These are phyloP conservation scores for Sander lucioperca DNA, from an alignment of 2,113 vertebrate genomes.

Conservation along the genomic window DNA sequence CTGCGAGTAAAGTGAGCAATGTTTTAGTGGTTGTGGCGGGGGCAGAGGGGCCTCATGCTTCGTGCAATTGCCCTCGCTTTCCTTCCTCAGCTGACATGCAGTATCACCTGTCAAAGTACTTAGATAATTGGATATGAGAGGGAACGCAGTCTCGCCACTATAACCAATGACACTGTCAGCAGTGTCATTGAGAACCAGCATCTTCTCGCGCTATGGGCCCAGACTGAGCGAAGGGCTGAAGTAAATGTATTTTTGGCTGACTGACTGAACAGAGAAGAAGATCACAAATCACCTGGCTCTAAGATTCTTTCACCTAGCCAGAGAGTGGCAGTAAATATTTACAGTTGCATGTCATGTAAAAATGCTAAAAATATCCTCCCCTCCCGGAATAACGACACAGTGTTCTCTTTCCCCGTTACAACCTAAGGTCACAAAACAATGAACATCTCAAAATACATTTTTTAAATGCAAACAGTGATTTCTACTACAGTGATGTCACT, in stretches of 20 bases:
- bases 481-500: no score
- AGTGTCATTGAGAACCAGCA: slow-evolving; percentile 67
- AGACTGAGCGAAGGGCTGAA: slow-evolving; percentile 70
- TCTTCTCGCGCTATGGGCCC: slow-evolving; percentile 76
- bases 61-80: slow-evolving; percentile 74
- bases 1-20: slow-evolving; percentile 92
- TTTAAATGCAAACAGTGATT: slow-evolving; percentile 17
- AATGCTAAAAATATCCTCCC: slow-evolving; percentile 78
- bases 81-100: slow-evolving; percentile 92
- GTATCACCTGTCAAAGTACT: slow-evolving; percentile 92
- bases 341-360: slow-evolving; percentile 75
- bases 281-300: slow-evolving; percentile 78
- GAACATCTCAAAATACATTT: slow-evolving; percentile 29
- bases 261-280: slow-evolving; percentile 76
- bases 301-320: slow-evolving; percentile 63
- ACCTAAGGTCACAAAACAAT: slow-evolving; percentile 51
- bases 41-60: slow-evolving; percentile 69
- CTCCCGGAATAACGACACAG: slow-evolving; percentile 62
- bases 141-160: slow-evolving; percentile 73
- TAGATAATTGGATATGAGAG: slow-evolving; percentile 86
- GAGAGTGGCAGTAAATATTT: slow-evolving; percentile 75
- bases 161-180: slow-evolving; percentile 80
- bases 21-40: slow-evolving; percentile 86
- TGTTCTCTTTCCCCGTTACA: slow-evolving; percentile 61
- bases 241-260: slow-evolving; percentile 75